These are phyloP conservation scores for Thinocorus orbignyianus DNA, from an alignment of 2,113 vertebrate genomes.

Conservation along the genomic window DNA sequence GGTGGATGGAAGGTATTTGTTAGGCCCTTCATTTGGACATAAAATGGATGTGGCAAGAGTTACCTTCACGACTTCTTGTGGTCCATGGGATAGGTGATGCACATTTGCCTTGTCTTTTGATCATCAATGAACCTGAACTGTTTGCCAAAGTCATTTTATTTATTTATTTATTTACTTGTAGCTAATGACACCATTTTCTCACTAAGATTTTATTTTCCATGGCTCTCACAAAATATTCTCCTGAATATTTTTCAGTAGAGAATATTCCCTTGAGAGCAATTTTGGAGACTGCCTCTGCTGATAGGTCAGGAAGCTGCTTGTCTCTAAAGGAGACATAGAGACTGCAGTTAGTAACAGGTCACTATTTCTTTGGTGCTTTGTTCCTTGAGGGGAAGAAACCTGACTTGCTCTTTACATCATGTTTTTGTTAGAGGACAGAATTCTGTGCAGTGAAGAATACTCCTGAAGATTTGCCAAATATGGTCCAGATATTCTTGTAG, in stretches of 20 bases:
- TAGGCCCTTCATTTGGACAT: not conserved
- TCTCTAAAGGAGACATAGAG: not conserved
- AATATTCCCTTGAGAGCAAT: not conserved
- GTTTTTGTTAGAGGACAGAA: not conserved
- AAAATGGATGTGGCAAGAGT: not conserved
- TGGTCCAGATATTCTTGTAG: not conserved
- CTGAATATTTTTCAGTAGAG: not conserved
- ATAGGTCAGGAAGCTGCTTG: not conserved
- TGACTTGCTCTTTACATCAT: not conserved
- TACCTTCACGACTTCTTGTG: not conserved
- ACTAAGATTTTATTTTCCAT: not conserved
- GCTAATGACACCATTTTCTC: not conserved
- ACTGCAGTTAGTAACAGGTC: not conserved
- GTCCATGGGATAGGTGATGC: fast-evolving
- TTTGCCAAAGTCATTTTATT: not conserved
- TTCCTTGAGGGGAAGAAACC: not conserved
- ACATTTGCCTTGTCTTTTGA: not conserved
- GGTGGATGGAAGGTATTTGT: not conserved
- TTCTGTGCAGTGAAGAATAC: not conserved
- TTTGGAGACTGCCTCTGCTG: not conserved
- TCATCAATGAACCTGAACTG: not conserved
- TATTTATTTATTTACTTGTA: not conserved
- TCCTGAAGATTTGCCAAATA: not conserved
- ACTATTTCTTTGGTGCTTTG: not conserved
- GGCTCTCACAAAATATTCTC: not conserved